Evolutionary conservation across 2,888 invertebrate genomes (phyloP).

Genomic region (Scaptomyza parva): DNA sequence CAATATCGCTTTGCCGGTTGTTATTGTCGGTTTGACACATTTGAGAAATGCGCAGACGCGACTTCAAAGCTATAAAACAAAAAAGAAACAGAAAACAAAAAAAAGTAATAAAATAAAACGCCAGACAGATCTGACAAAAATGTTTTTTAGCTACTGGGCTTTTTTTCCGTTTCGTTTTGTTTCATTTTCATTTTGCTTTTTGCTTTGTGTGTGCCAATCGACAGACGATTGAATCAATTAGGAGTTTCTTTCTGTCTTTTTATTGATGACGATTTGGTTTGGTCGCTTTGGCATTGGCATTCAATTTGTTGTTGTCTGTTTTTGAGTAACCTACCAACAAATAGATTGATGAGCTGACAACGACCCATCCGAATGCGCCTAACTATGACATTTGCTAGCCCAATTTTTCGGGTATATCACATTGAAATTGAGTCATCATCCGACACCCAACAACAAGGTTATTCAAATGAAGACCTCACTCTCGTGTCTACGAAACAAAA

Average conservation of each 20-base stretch:
- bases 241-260: slow-evolving; percentile 44
- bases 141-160: slow-evolving; percentile 66
- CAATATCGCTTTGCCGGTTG: slow-evolving; percentile 38
- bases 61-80: slow-evolving; percentile 19
- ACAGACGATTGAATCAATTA: slow-evolving; percentile 70
- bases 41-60: slow-evolving; percentile 35
- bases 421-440: slow-evolving; percentile 54
- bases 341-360: neutral
- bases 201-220: slow-evolving; percentile 45
- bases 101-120: neutral
- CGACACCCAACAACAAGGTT: neutral
- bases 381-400: slow-evolving; percentile 9
- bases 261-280: slow-evolving; percentile 59
- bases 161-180: no score
- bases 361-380: neutral
- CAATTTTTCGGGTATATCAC: neutral
- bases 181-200: no score
- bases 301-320: slow-evolving; percentile 54
- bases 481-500: slow-evolving; percentile 40
- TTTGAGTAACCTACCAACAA: neutral
- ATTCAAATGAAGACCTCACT: slow-evolving; percentile 61
- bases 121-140: slow-evolving; percentile 8
- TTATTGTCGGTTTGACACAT: slow-evolving; percentile 44
- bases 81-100: neutral
- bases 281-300: slow-evolving; percentile 69